These are phyloP conservation scores for Sympetrum striolatum DNA, from an alignment of 2,888 invertebrate genomes.

Conservation along the genomic window DNA sequence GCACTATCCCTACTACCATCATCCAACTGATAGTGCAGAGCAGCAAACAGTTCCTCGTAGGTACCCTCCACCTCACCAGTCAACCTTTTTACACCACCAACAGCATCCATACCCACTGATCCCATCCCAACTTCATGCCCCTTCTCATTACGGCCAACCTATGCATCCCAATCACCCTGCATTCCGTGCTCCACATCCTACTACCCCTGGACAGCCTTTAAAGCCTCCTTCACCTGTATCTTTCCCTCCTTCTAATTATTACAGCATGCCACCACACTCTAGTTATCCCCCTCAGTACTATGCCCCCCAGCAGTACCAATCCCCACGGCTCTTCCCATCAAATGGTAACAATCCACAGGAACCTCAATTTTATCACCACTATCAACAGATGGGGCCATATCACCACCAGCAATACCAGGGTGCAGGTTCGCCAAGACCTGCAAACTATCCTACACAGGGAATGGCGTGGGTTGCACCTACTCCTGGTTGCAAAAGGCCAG, in stretches of 20 bases:
- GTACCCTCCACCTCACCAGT: conserved; percentile 46
- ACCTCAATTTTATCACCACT: conserved; percentile 12
- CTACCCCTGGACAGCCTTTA: conserved; percentile 45
- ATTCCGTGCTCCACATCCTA: not conserved
- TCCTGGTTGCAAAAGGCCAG: conserved; percentile 55
- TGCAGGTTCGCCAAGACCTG: not conserved
- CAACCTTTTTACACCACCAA: not conserved
- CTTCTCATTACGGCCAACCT: conserved; percentile 51
- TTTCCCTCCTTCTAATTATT: not conserved
- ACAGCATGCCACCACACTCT: not conserved
- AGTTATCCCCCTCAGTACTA: conserved; percentile 27
- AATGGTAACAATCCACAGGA: not conserved
- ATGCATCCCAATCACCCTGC: conserved; percentile 46
- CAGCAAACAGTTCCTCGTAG: conserved; percentile 26
- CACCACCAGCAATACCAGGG: conserved; percentile 14
- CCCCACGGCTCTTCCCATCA: too few relatives aligned
- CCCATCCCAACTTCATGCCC: conserved; percentile 52
- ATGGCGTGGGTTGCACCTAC: conserved; percentile 52
- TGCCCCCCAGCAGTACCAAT: not conserved
- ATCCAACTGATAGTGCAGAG: not conserved
- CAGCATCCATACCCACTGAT: not conserved
- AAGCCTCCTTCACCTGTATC: conserved; percentile 43
- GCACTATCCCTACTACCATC: not conserved
- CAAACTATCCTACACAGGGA: not conserved
- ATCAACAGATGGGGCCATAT: conserved; percentile 26